phyloP scores from a whole-genome alignment of 53 echinoderm and acorn worm species.

The Antedon mediterranea region DNA sequence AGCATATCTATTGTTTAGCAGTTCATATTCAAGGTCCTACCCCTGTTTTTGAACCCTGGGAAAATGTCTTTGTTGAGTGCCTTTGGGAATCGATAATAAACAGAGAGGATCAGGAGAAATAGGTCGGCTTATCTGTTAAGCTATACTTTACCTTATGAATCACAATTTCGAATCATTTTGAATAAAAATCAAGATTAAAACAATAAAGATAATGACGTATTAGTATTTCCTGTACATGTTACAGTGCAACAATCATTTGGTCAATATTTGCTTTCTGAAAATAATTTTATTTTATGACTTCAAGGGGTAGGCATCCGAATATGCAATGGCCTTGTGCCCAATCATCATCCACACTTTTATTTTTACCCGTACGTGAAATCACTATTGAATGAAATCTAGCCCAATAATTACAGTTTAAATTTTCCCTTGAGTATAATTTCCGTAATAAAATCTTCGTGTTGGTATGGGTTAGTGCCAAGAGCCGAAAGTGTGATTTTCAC shows the following conservation, averaged over 20 bases:
- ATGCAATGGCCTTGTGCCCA: too few species aligned
- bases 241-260: too few species aligned
- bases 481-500: neutral
- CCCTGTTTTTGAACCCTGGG: neutral
- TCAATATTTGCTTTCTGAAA: too few species aligned
- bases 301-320: too few species aligned
- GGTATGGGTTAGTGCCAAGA: neutral
- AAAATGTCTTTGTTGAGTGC: neutral
- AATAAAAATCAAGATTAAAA: too few species aligned
- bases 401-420: neutral
- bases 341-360: too few species aligned
- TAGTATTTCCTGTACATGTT: too few species aligned
- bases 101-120: neutral
- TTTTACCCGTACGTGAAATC: neutral
- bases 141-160: neutral
- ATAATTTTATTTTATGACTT: too few species aligned
- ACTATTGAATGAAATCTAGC: neutral
- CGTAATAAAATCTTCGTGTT: neutral
- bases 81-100: neutral
- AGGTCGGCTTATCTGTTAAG: neutral
- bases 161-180: neutral
- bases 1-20: neutral
- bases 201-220: too few species aligned
- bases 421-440: neutral
- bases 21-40: neutral